A percentile compares a stretch with the other conserved stretches of the same genome.
phyloP scores from a whole-genome alignment of 2,113 vertebrate genomes.

The Eleginops maclovinus region DNA sequence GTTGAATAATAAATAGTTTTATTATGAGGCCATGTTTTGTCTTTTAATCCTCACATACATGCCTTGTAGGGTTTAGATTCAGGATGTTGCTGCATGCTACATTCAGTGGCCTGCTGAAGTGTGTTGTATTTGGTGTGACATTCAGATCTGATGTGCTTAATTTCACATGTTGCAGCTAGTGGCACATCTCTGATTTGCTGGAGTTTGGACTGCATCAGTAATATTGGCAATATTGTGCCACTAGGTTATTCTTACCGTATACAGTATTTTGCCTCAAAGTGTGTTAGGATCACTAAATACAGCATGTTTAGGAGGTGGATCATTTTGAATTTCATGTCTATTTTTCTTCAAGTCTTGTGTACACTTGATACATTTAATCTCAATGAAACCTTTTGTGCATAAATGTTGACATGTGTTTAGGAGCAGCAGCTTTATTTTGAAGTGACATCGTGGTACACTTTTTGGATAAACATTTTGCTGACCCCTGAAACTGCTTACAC shows the following conservation, averaged over 20 bases:
- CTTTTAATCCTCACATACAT: neutral
- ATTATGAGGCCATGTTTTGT: constrained; percentile 14
- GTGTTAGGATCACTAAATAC: neutral
- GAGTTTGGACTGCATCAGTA: neutral
- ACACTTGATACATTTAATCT: neutral
- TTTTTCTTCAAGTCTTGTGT: neutral
- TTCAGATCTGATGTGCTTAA: constrained; percentile 24
- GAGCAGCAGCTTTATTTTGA: neutral
- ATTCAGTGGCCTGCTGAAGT: neutral
- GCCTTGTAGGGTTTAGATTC: neutral
- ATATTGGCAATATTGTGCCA: constrained; percentile 5
- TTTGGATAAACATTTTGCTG: constrained; percentile 27
- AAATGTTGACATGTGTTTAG: neutral
- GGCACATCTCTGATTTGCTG: neutral
- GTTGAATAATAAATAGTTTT: constrained; percentile 71
- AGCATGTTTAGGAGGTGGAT: neutral
- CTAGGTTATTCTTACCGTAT: no score
- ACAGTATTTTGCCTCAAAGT: no score
- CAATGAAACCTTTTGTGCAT: neutral
- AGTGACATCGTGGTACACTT: neutral
- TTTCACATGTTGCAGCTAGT: constrained; percentile 27
- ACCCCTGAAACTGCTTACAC: constrained; percentile 45
- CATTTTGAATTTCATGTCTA: neutral
- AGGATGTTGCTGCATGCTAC: neutral
- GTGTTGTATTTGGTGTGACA: constrained; percentile 14